Base-by-base conservation (phyloP, 2,113 vertebrate genomes). In the Macrotis lagotis region DNA sequence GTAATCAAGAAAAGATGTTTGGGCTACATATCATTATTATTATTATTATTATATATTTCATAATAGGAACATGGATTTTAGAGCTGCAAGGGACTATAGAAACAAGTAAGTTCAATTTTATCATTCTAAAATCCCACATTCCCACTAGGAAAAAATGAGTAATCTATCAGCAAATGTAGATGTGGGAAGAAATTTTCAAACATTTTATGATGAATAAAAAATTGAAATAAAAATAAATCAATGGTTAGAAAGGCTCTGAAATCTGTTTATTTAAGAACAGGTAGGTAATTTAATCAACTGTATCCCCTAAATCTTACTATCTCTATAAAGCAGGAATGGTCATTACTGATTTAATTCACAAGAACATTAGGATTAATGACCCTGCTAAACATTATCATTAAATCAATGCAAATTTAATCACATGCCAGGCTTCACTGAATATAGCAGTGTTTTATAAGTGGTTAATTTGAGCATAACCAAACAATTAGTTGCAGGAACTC, bases 141-240 rank as follows among this genome's bases (percentile, higher is more conserved):
- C 93, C 91, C 51, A 49, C 83, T 53, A n/a, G 48, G 4, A 90
- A 28, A 74, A 12, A 88, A 37, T 90, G 47, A 95, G 74, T 95
- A 94, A 0, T 0, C 44, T 92, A n/a, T 93, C 16, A 94, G 25
- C 92, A 96, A 95, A n/a, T 28, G 93, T 88, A 93, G 31, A 52
- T 48, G 90, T 2, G 66, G 8, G 31, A 31, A 92, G 93, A 96
- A 11, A 9, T 10, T 89, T 2, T 93, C 24, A 94, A 94, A 92
- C 52, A 22, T 26, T 94, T 94, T 96, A 59, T 90, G 37, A n/a
- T n/a, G 37, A 37, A 12, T n/a, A 90, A 44, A 16, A 31, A 95
- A 96, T 22, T 95, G 26, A 94, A 94, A 92, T 10, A 94, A 95
- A 50, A 2, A 91, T 55, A 74, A 74, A 8, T 90, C 48, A 91